A percentile compares a stretch with the other conserved stretches of the same genome.
Evolutionary conservation across 2,888 invertebrate genomes (phyloP).

Genomic region (Linnaemya vulpina): DNA sequence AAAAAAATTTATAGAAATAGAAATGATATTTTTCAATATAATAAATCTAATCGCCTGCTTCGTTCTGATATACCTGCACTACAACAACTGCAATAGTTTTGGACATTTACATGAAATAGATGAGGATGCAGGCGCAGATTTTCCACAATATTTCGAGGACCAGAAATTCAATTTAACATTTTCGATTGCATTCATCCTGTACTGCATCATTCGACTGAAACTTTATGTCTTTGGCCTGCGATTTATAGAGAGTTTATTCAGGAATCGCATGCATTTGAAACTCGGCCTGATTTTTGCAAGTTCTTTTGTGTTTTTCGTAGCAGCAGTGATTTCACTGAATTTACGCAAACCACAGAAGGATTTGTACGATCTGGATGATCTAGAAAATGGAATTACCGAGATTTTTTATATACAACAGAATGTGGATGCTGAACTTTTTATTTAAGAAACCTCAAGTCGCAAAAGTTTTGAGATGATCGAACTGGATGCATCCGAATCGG

Average conservation of each 20-base stretch:
- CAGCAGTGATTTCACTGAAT: background rate
- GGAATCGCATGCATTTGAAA: background rate
- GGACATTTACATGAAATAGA: background rate
- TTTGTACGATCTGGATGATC: background rate
- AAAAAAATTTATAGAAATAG: too few relatives aligned
- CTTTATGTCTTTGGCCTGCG: background rate
- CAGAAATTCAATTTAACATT: background rate
- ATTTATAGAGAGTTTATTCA: background rate
- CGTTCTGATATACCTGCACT: background rate
- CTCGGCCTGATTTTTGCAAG: background rate
- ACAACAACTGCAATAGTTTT: background rate
- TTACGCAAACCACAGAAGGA: background rate
- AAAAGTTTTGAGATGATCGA: background rate
- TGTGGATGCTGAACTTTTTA: background rate
- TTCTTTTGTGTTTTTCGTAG: background rate
- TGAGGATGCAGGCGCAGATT: background rate
- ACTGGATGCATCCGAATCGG: background rate
- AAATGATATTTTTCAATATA: background rate
- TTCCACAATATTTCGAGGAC: background rate
- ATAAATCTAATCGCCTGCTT: background rate
- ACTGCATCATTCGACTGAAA: background rate
- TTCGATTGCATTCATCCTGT: background rate
- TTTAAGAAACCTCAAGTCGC: background rate
- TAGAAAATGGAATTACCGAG: background rate
- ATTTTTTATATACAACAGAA: too few relatives aligned